These are phyloP conservation scores for Clarias macrocephalus DNA, from an alignment of 2,113 vertebrate genomes.

Conservation along the genomic window DNA sequence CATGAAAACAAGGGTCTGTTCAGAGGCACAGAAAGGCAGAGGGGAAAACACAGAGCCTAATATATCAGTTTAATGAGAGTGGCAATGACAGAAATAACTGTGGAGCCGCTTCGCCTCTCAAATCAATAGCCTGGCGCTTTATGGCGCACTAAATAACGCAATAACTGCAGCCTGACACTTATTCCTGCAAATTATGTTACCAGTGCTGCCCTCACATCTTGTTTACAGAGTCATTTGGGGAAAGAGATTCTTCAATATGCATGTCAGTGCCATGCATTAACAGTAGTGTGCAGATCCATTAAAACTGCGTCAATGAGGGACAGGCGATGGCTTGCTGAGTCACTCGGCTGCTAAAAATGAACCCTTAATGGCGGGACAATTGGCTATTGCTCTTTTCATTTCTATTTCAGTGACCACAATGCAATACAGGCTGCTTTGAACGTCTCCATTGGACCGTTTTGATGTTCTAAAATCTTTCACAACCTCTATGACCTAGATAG, in stretches of 20 bases:
- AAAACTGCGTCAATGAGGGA: conserved; percentile 41
- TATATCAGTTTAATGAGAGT: conserved; percentile 75
- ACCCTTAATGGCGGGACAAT: conserved; percentile 40
- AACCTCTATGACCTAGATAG: background rate
- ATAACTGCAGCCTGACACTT: conserved; percentile 72
- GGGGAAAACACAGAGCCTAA: conserved; percentile 48
- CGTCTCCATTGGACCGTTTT: background rate
- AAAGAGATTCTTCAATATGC: conserved; percentile 54
- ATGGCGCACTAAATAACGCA: conserved; percentile 72
- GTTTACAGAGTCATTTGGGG: conserved; percentile 68
- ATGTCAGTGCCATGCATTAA: conserved; percentile 52
- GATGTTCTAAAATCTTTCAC: background rate
- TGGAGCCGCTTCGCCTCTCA: conserved; percentile 67
- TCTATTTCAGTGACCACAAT: conserved; percentile 33
- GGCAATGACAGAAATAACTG: conserved; percentile 72
- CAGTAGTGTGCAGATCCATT: conserved; percentile 25
- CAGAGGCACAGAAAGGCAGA: conserved; percentile 34
- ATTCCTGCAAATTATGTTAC: conserved; percentile 64
- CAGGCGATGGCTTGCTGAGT: conserved; percentile 20
- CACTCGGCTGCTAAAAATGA: conserved; percentile 43
- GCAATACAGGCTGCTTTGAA: background rate
- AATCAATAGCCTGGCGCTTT: conserved; percentile 73
- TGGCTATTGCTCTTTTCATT: conserved; percentile 35
- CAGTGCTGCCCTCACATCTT: conserved; percentile 63
- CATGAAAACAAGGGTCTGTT: conserved; percentile 10